Evolutionary conservation across 2,797 vertebrate species (phyloP), one percentile per base, ranked within the genome.

Genomic region (Margarornis squamiger): DNA sequence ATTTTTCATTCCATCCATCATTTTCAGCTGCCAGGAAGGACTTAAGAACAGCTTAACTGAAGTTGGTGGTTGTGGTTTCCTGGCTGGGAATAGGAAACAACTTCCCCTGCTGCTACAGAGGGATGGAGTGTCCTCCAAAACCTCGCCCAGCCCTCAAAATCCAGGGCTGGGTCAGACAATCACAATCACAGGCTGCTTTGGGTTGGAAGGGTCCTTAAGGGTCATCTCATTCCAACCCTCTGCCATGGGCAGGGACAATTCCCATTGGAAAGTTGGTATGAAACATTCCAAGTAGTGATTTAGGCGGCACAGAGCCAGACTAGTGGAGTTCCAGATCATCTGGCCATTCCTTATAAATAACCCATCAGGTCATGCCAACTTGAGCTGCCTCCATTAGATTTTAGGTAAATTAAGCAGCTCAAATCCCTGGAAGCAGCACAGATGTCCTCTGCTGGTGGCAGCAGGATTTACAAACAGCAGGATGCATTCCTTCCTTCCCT

Each of bases 361-460:
- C 2, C 39, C 18, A 38, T 9, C 15, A 3, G 41, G 13, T 68
- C 45, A 18, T 0, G 8, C 14, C 81, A 68, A 27, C 6, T 9
- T 2, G 30, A 7, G 3, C 61, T 67, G 51, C 62, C 51, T 73
- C 10, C 0, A 18, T 20, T 23, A 41, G 55, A 16, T 38, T 70
- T 84, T 2, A 49, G 48, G 54, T 22, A 32, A 30, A 54, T 26
- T 3, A 32, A 2, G 36, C 38, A 62, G 58, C 74, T 23, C 5
- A 6, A 49, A 20, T 2, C 6, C 23, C 7, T 0, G 29, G 71
- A 39, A 87, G 86, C 14, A 77, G 78, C 89, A 80, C n/a, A 88
- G 72, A 65, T 67, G 91, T 74, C 93, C 95, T 84, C 95, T 96
- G 95, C 92, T 88, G 95, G 95, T 1, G 29, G 75, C 36, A 68